Conservation (phyloP, 1,140 invertebrate species). For the Zaprionus lachaisei region DNA sequence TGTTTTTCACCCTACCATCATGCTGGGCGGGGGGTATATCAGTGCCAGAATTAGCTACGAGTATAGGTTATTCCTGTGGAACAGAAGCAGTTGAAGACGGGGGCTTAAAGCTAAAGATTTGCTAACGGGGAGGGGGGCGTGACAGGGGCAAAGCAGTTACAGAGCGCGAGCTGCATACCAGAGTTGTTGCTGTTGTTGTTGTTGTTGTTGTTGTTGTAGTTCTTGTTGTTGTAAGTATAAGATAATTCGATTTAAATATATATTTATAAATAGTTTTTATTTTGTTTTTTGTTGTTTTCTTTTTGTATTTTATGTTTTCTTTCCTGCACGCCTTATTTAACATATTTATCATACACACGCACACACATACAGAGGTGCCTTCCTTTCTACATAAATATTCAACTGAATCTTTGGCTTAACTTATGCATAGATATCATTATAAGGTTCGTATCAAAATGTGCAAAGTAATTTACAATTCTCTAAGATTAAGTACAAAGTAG, state of each 20-base stretch:
- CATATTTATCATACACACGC: slow-evolving; percentile 29
- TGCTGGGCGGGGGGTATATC: not conserved
- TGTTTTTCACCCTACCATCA: not conserved
- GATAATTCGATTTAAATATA: slow-evolving; percentile 44
- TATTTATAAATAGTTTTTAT: slow-evolving; percentile 54
- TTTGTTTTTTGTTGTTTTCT: slow-evolving; percentile 24
- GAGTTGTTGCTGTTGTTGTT: slow-evolving; percentile 34
- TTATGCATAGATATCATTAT: slow-evolving; percentile 66
- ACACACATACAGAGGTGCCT: slow-evolving; percentile 24
- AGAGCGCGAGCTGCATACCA: slow-evolving; percentile 71
- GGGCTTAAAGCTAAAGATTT: slow-evolving; percentile 72
- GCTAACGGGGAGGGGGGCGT: slow-evolving; percentile 57
- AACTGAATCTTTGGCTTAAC: slow-evolving; percentile 80
- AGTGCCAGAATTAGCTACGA: slow-evolving; percentile 43
- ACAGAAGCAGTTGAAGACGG: slow-evolving; percentile 53
- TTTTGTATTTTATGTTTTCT: slow-evolving; percentile 74
- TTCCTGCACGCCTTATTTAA: slow-evolving; percentile 61
- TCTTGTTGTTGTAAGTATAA: slow-evolving; percentile 35
- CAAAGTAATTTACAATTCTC: slow-evolving; percentile 72
- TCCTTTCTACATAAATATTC: slow-evolving; percentile 52
- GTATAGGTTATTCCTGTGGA: slow-evolving; percentile 41
- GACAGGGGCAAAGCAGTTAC: slow-evolving; percentile 51
- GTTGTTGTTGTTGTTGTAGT: slow-evolving; percentile 40
- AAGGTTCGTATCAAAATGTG: slow-evolving; percentile 71
- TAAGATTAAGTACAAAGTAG: slow-evolving; percentile 75